Evolutionary conservation across 2,888 invertebrate species (phyloP), one percentile per base, ranked within the genome.

Genomic region (Amphipoea lucens): DNA sequence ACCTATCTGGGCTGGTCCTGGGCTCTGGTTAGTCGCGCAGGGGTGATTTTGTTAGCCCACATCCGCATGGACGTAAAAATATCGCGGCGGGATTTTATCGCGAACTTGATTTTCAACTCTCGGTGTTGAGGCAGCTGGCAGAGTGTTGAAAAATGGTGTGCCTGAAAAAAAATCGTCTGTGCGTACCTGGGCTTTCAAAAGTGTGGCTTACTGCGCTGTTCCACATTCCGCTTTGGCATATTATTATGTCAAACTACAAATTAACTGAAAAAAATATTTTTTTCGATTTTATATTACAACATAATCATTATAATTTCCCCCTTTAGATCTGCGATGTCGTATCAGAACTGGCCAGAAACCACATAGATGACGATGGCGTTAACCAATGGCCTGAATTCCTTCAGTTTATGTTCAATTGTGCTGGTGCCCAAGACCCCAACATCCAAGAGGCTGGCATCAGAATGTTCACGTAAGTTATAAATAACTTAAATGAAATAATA

Each of bases 381-480:
- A 99, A 99, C 96, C 98, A 98, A 89, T 99, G 99, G 99, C 99
- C 99, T 17, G 99, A 99, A 94, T 99, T 99, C 93, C 97, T 99
- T 86, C 98, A 98, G 95, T 99, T 99, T 94, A 97, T 99, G 92
- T 99, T 99, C 96, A 98, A 99, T 94, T 99, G 99, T 95, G 99
- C 99, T 73, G 98, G 98, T 94, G 98, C 99, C 66, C 97, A 98
- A 70, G 98, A 98, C 91, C 97, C 98, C 48, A 98, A 98, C 85
- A 97, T 99, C 80, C 99, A 99, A 96, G 99, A 99, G 95, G 98
- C 99, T 88, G 99, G 99, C 65, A 98, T 99, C 77, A 98, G 99
- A 89, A 99, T 99, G 97, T 99, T 99, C 92, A 98, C 99, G 98
- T 99, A 95, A 97, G 98, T 96, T 51, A 51, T 78, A 40, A 42